Base-by-base conservation (phyloP, 2,888 invertebrate species). In the Heterodera filipjevi region DNA sequence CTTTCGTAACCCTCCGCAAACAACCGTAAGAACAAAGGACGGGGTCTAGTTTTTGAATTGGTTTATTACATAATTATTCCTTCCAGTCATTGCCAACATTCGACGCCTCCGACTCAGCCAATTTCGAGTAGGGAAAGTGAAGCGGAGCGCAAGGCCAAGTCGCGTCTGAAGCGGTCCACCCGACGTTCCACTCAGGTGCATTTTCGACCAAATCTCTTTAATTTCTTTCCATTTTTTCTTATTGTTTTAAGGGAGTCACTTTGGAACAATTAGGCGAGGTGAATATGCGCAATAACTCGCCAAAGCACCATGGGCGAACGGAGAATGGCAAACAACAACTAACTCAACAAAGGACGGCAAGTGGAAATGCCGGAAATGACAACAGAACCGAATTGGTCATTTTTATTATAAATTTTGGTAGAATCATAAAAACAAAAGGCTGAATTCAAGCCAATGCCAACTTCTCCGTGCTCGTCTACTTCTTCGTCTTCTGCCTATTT, bases 101-200 rank as follows among this genome's bases (percentile, higher is more conserved):
- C 86, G 81, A 86, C 87, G 39, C 84, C 84, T 14, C 85, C 84
- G 10, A 83, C 81, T 27, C 85, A 86, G 66, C 85, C 86, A 66
- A 82, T 86, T 19, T 84, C 83, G 19, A 84, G 85, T 27, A 84
- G 85, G 39, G 88, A 89, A 77, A 85, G 85, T 72, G 88, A 89
- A 76, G 85, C 88, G 16, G 88, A 88, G 72, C 79, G 88, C 16
- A 81, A 87, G 27, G 86, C 85, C 66, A 86, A 87, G 83, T 83
- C 88, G 8, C 79, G 86, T 32, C 82, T 87, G 82, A 87, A 89
- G 77, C 82, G 88, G 35, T 84, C 84, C 70, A 84, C 86, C 59
- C 81, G 88, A 44, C 83, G 87, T 2, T 87, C 87, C 8, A 87
- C 87, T 2, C 87, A 88, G 78, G 75, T 75, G 32, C 22, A 22